These are phyloP conservation scores for Mastigias papua DNA, from an alignment of 30 jellyfish, hydroid and myxozoan genomes.

Conservation along the genomic window DNA sequence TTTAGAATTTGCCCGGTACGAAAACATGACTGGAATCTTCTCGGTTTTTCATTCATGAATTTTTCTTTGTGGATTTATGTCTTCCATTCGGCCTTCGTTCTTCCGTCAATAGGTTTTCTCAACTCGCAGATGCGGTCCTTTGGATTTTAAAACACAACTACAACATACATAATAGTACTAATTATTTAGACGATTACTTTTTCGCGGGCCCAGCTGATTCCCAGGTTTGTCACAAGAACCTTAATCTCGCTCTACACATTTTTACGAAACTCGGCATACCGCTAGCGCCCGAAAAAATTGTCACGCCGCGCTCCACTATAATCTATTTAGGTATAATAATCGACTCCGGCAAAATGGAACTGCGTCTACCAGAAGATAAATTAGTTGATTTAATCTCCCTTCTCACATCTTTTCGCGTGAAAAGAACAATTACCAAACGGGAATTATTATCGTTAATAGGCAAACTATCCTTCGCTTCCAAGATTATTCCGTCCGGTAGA, in stretches of 20 bases:
- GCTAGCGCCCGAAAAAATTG: slow-evolving; percentile 38
- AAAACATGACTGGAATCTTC: slow-evolving; percentile 36
- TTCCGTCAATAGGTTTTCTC: slow-evolving; percentile 6
- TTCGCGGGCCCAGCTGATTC: slow-evolving; percentile 27
- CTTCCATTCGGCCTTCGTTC: slow-evolving; percentile 59
- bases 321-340: slow-evolving; percentile 18
- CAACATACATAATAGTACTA: not conserved
- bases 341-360: slow-evolving; percentile 17
- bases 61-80: slow-evolving; percentile 31
- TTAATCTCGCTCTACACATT: not conserved
- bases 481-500: slow-evolving; percentile 18
- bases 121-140: slow-evolving; percentile 27
- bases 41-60: slow-evolving; percentile 23
- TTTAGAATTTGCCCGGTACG: slow-evolving; percentile 64
- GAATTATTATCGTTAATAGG: slow-evolving; percentile 52
- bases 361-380: slow-evolving; percentile 40
- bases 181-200: slow-evolving; percentile 46
- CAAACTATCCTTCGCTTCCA: slow-evolving; percentile 18
- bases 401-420: not conserved
- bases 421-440: slow-evolving; percentile 16
- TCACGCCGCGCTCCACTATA: slow-evolving; percentile 1
- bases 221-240: not conserved
- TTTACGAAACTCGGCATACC: slow-evolving; percentile 26
- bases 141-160: slow-evolving; percentile 1
- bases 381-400: not conserved